Percentiles rank a stretch among this genome's conserved stretches.
Evolutionary conservation across 2,797 vertebrate genomes (phyloP).

Genomic region (Anabacerthia variegaticeps): DNA sequence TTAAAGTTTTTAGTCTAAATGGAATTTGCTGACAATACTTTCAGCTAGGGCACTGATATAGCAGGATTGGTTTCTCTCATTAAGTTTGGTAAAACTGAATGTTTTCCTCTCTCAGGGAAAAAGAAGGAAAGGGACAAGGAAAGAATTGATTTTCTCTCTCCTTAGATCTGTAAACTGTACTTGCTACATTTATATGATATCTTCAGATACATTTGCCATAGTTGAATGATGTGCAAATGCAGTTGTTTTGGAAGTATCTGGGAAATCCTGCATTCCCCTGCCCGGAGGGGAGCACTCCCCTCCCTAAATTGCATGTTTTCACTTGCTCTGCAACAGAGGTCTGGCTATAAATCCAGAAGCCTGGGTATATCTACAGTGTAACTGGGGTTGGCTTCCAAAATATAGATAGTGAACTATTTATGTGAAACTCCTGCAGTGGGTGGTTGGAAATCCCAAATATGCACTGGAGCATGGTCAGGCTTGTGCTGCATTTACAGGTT

Average conservation of each 20-base stretch:
- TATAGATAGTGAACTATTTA: neutral
- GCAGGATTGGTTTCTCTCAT: constrained; percentile 28
- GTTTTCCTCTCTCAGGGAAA: neutral
- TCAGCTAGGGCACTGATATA: neutral
- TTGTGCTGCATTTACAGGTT: neutral
- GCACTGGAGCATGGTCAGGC: neutral
- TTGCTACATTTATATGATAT: neutral
- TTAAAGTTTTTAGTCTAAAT: constrained; percentile 30
- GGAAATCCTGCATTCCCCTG: neutral
- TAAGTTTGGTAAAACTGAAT: neutral
- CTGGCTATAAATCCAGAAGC: neutral
- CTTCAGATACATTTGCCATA: fast-evolving
- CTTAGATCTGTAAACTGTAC: neutral
- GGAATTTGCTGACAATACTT: constrained; percentile 58
- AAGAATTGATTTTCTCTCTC: neutral
- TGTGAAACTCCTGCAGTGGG: neutral
- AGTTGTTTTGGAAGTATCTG: neutral
- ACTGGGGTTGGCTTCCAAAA: neutral
- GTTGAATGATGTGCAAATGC: neutral
- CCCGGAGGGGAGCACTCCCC: neutral
- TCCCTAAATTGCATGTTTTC: neutral
- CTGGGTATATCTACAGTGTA: neutral
- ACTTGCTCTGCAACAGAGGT: neutral
- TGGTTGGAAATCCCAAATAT: neutral
- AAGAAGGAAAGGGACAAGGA: neutral